Percentiles rank a stretch among this genome's conserved stretches.
Conservation (phyloP, 2,797 vertebrate genomes). For the Benthosema pterotum region DNA sequence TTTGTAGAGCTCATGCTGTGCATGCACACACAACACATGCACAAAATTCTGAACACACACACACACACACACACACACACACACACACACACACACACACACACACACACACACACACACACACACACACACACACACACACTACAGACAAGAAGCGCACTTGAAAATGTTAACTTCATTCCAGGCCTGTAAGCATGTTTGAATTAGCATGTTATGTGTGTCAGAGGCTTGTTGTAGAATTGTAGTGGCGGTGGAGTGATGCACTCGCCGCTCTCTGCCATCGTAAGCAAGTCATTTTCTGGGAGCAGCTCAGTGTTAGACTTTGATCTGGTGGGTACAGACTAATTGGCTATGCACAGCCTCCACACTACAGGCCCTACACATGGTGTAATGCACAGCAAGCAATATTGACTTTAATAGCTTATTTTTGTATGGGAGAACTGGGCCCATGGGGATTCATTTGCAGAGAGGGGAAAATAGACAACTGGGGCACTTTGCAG, state of each 20-base stretch:
- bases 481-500: constrained; percentile 60
- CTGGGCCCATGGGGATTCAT: constrained; percentile 60
- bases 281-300: constrained; percentile 12
- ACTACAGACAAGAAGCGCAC: too few relatives aligned
- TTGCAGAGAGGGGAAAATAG: constrained; percentile 52
- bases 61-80: constrained; percentile 1
- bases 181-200: constrained; percentile 26
- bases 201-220: constrained; percentile 13
- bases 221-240: not conserved
- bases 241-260: not conserved
- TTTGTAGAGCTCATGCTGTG: too few relatives aligned
- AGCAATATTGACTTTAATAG: constrained; percentile 52
- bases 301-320: constrained; percentile 12
- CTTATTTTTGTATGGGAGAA: constrained; percentile 49
- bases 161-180: constrained; percentile 4
- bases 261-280: constrained; percentile 14
- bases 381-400: constrained; percentile 46
- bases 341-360: constrained; percentile 58
- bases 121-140: not conserved
- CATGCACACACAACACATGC: too few relatives aligned
- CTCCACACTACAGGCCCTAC: constrained; percentile 45
- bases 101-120: constrained; percentile 1
- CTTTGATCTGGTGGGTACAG: constrained; percentile 48
- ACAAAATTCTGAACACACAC: too few relatives aligned
- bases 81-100: constrained; percentile 1